Evolutionary conservation across 1,140 invertebrate species (phyloP), one percentile per base, ranked within the genome.

Genomic region (Heliothis subflexa): DNA sequence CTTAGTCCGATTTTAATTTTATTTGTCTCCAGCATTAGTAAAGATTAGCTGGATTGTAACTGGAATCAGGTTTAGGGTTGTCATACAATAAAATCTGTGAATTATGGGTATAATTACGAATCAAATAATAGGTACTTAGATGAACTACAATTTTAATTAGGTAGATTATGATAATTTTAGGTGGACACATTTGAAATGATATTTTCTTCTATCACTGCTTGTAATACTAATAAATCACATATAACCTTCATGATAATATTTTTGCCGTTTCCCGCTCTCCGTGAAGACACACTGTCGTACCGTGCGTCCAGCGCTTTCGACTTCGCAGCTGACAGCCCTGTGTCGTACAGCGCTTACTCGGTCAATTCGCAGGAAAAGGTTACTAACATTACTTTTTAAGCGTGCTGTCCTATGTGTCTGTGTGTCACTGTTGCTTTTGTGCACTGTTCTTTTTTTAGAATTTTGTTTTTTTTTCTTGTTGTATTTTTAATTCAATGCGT

Each of bases 291-390:
- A 81, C 81, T 93, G 73, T 93, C 94, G 73, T 89, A 89, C 81
- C 93, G 93, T 13, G 92, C 93, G 70, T 85, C 93, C 49, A 93
- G 92, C 79, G 93, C 94, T 10, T 94, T 95, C 86, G 93, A 94
- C 88, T 94, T 95, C 86, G 88, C 86, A 55, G 88, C 87, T 25
- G 92, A 91, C 83, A 91, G 91, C 52, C 89, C 91, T 1, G 90
- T 94, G 64, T 93, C 91, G 52, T 93, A 91, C 89, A 94, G 92
- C 83, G 90, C 92, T 85, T 93, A 88, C 85, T 94, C 92, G 47
- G 90, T 94, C 88, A 91, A 93, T 85, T 87, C 89, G 2, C 92
- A 94, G 81, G 90, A 91, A 72, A 94, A 95, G 94, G 93, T 94
- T 93, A 93, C 92, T 94, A 93, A 93, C 86, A 85, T 82, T 78